Evolutionary conservation across 2,797 vertebrate genomes (phyloP), one percentile per base, ranked within the genome.

Genomic region (Cottoperca gobio): DNA sequence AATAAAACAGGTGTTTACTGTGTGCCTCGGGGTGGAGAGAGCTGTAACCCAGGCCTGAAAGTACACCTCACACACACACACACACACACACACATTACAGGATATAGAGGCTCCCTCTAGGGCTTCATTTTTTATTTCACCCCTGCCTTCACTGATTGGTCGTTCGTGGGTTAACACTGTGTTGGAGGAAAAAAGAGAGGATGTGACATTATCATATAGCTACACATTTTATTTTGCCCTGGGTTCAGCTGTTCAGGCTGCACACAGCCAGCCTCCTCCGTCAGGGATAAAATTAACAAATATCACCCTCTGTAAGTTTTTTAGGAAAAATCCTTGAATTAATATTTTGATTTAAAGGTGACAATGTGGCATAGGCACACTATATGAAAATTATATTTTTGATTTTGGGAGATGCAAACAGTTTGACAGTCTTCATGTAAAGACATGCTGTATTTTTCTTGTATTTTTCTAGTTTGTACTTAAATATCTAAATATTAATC

Each of bases 1-100:
- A 89, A 91, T 86, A 92, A 88, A 94, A 89, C 75, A 73, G 89
- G 83, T 88, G 86, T 83, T 88, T 85, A 81, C 78, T 67, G 77
- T 61, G 76, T 89, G 87, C 84, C 86, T 85, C 68, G 70, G 81
- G 82, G 78, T 55, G 83, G 61, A 76, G 62, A 70, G 81, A 85
- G 83, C 81, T 83, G 70, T 84, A 84, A 87, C 80, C 71, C 21
- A 11, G 88, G 85, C 87, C 82, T 79, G 40, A 84, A 62, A 87
- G 88, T 88, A 93, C 58, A 55, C 50, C 52, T 33, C 26, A 43
- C 23, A 49, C 26, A 42, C 12, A 17, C 37, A 64, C 58, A 50
- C 35, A 17, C 10, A 28, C 7, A 13, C 58, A 73, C 13, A 58
- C 24, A 65, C n/a, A 39, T 2, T 16, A 35, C 26, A 62, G 40